Percentiles rank a stretch among this genome's conserved stretches.
These are phyloP conservation scores for Andricus curvator DNA, from an alignment of 2,888 invertebrate genomes.

Conservation along the genomic window DNA sequence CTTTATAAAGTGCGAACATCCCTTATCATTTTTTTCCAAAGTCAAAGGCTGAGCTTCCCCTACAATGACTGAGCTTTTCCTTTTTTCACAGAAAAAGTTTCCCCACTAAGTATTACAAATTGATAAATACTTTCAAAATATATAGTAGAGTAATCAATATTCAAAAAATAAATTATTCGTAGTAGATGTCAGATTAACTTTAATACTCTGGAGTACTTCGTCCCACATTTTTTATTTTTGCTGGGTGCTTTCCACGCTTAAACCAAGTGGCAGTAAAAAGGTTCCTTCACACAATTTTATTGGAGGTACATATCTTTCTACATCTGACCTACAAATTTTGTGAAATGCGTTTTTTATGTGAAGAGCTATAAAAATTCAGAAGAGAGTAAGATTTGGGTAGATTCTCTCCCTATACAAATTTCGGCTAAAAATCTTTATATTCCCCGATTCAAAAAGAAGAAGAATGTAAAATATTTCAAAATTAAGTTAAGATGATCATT, in stretches of 20 bases:
- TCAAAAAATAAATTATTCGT: background rate
- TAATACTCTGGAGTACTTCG: background rate
- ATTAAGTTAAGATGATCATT: too few relatives aligned
- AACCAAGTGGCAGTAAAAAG: background rate
- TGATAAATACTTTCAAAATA: background rate
- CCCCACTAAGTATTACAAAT: background rate
- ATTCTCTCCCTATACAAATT: too few relatives aligned
- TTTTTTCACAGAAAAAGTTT: background rate
- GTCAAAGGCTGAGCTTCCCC: constrained; percentile 6
- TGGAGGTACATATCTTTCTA: background rate
- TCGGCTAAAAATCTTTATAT: too few relatives aligned
- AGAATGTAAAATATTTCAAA: too few relatives aligned
- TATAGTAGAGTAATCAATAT: background rate
- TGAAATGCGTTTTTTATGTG: too few relatives aligned
- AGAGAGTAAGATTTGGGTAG: too few relatives aligned
- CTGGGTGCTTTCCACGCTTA: background rate
- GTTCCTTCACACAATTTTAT: background rate
- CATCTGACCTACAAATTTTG: background rate
- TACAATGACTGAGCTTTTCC: background rate
- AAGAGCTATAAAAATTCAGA: too few relatives aligned
- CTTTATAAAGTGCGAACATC: constrained; percentile 1
- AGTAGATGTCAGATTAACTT: background rate
- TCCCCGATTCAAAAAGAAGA: too few relatives aligned
- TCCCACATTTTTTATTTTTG: background rate
- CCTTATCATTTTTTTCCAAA: background rate